Percentiles rank a stretch among this genome's conserved stretches.
These are phyloP conservation scores for Clivina fossor DNA, from an alignment of 2,888 invertebrate genomes.

Conservation along the genomic window DNA sequence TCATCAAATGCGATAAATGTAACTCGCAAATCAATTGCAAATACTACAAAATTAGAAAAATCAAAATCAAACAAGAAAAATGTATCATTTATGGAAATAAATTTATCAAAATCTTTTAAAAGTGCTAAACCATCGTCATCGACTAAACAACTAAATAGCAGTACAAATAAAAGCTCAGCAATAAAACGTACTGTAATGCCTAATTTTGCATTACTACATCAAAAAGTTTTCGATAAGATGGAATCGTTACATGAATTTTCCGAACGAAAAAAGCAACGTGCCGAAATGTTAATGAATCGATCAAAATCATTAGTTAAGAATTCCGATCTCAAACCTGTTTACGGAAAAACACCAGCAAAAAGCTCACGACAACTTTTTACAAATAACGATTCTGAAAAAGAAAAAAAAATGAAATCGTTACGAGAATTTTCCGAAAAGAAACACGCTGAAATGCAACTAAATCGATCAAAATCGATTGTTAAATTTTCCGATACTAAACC, in stretches of 20 bases:
- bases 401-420: no score
- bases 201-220: constrained; percentile 69
- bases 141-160: constrained; percentile 9
- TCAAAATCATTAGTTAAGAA: constrained; percentile 40
- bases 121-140: constrained; percentile 1
- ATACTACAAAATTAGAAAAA: constrained; percentile 4
- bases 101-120: constrained; percentile 6
- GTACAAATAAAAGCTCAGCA: neutral
- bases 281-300: constrained; percentile 51
- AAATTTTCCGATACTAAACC: constrained; percentile 31
- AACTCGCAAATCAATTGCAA: constrained; percentile 8
- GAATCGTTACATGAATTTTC: constrained; percentile 67
- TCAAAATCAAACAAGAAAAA: constrained; percentile 7
- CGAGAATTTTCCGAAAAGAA: no score
- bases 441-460: neutral
- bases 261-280: constrained; percentile 54
- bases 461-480: constrained; percentile 40
- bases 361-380: constrained; percentile 17
- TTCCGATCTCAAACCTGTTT: neutral
- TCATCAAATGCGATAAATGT: neutral
- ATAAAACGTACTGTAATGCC: constrained; percentile 59
- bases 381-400: constrained; percentile 9
- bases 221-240: constrained; percentile 66
- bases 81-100: constrained; percentile 1
- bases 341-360: constrained; percentile 14